These are phyloP conservation scores for Apis florea DNA, from an alignment of 1,140 invertebrate genomes.

Conservation along the genomic window DNA sequence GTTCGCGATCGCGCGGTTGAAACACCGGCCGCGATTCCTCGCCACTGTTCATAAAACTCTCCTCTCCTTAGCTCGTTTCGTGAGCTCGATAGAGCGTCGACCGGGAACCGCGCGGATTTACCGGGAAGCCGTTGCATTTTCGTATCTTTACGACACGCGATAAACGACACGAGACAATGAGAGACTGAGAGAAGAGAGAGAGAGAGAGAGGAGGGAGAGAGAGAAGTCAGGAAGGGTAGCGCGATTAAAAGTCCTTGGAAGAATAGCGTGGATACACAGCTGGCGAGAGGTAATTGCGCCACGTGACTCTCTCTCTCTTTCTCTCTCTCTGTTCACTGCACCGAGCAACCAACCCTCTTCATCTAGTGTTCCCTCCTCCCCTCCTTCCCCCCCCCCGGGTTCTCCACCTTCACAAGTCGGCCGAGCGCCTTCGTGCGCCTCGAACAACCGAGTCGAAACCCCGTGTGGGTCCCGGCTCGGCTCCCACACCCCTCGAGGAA, in stretches of 20 bases:
- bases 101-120: constrained; percentile 16
- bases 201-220: constrained; percentile 39
- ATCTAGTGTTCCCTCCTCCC: constrained; percentile 4
- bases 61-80: neutral
- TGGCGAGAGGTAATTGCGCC: constrained; percentile 72
- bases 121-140: constrained; percentile 14
- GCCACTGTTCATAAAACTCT: constrained; percentile 37
- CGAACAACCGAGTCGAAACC: constrained; percentile 61
- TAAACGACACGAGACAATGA: constrained; percentile 62
- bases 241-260: constrained; percentile 74
- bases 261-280: constrained; percentile 70
- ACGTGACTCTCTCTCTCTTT: constrained; percentile 71
- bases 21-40: constrained; percentile 4
- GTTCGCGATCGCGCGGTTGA: neutral
- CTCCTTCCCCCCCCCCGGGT: constrained; percentile 39
- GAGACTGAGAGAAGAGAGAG: neutral
- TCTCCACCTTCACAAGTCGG: constrained; percentile 16
- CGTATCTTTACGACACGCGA: constrained; percentile 64
- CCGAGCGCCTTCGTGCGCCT: constrained; percentile 42
- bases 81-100: neutral
- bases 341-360: constrained; percentile 50
- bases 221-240: constrained; percentile 50
- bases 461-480: constrained; percentile 63
- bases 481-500: constrained; percentile 70
- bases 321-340: constrained; percentile 64